Base-by-base conservation (phyloP, 2,888 invertebrate species). In the Cephus spinipes region DNA sequence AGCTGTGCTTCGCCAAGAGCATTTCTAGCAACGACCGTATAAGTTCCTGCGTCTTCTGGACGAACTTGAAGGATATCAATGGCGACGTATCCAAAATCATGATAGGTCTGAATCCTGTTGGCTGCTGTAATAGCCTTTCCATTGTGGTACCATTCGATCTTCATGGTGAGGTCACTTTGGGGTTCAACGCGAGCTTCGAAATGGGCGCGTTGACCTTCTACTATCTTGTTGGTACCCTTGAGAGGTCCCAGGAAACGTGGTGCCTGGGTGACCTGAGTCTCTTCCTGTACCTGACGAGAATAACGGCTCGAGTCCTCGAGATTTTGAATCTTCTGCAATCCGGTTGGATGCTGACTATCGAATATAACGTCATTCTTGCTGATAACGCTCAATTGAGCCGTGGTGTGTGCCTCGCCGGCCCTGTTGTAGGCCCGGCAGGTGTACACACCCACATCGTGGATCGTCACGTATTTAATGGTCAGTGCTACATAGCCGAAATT, bases 71-170 rank as follows among this genome's bases (percentile, higher is more conserved):
- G 93, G 86, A 99, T 98, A 88, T 99, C 99, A 83, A 99, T 94
- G 68, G 98, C 98, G 32, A 99, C 98, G 90, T 98, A 98, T 79
- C 99, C 99, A 92, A 99, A 99, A 92, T 99, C 98, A 87, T 98
- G 96, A 90, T 97, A 97, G 12, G 97, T 97, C 92, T 98, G 98
- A 89, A 98, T 99, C 85, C 99, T 95, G 89, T 96, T 97, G 68
- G 97, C 97, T 80, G 95, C 95, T 89, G 96, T 96, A 80, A 99
- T 95, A 81, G 97, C 95, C 90, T 96, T 95, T 77, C 98, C 98
- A 92, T 99, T 98, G 88, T 97, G 97, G 91, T 97, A 98, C 99
- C 99, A 99, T 92, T 99, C 98, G 81, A 98, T 96, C 88, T 94
- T 94, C 95, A 99, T 96, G 32, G 96, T 96, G 36, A 98, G 94